Conservation (phyloP, 1,140 invertebrate genomes). For the Amyelois transitella region DNA sequence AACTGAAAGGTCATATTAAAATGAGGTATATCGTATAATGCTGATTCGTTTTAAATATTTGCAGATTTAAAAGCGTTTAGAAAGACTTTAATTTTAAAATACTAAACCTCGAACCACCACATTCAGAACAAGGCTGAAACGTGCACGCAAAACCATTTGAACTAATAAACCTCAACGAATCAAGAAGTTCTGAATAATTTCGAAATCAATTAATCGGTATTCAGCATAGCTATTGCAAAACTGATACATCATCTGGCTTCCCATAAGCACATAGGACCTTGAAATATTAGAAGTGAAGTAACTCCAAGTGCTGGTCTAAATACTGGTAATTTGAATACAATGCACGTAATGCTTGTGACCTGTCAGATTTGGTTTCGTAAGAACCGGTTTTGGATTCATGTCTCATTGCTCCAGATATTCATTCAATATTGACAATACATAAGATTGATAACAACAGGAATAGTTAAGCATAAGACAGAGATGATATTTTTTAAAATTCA, state of each 20-base stretch:
- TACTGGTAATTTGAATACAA: conserved; percentile 52
- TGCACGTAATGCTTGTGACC: conserved; percentile 25
- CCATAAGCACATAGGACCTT: conserved; percentile 19
- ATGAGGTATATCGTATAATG: too few species aligned
- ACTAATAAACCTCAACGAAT: not conserved
- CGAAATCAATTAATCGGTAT: conserved; percentile 13
- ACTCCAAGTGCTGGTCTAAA: conserved; percentile 25
- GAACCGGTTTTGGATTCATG: not conserved
- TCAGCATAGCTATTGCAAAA: conserved; percentile 10
- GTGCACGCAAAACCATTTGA: not conserved
- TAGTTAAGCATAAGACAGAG: too few species aligned
- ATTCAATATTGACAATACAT: not conserved
- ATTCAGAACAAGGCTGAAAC: conserved; percentile 1
- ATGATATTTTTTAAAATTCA: too few species aligned
- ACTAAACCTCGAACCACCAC: not conserved
- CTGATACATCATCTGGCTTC: conserved; percentile 7
- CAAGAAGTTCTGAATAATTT: conserved; percentile 4
- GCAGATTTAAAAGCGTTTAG: too few species aligned
- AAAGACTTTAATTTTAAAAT: too few species aligned
- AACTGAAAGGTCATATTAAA: too few species aligned
- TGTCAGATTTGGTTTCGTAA: conserved; percentile 10
- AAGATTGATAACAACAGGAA: not conserved
- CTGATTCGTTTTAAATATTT: too few species aligned
- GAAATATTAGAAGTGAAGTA: conserved; percentile 11
- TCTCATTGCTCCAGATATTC: not conserved